A percentile compares a stretch with the other conserved stretches of the same genome.
phyloP scores from a whole-genome alignment of 2,888 invertebrate genomes.

The Fissipunctia ypsillon region DNA sequence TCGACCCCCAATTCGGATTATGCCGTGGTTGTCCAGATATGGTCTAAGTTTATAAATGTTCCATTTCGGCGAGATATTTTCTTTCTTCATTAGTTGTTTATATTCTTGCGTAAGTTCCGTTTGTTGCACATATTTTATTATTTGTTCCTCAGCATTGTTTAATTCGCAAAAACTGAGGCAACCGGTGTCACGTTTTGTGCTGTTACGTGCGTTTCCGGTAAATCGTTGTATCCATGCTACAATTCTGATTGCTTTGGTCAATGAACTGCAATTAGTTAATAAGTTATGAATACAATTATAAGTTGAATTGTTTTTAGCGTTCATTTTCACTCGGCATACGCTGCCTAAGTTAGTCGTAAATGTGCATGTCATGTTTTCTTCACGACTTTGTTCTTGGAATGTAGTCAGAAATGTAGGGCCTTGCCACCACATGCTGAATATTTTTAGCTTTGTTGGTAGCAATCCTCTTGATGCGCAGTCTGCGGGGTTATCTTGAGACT shows the following conservation, averaged over 20 bases:
- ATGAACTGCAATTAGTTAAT: conserved; percentile 29
- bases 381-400: too few relatives aligned
- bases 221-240: conserved; percentile 23
- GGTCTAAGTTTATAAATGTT: too few relatives aligned
- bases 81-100: too few relatives aligned
- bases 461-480: too few relatives aligned
- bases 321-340: too few relatives aligned
- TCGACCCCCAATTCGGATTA: too few relatives aligned
- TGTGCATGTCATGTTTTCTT: background rate
- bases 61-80: too few relatives aligned
- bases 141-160: conserved; percentile 2
- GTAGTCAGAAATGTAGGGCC: background rate
- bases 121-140: background rate
- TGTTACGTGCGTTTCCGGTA: conserved; percentile 19
- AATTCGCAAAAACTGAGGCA: background rate
- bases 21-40: too few relatives aligned
- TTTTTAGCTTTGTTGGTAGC: too few relatives aligned
- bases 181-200: background rate
- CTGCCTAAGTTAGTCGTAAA: conserved; percentile 13
- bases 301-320: too few relatives aligned
- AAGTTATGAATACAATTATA: too few relatives aligned
- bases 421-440: background rate
- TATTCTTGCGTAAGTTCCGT: too few relatives aligned
- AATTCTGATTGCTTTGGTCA: conserved; percentile 13
- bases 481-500: background rate